phyloP scores from a whole-genome alignment of 2,888 invertebrate genomes.

The Onthophagus sagittarius region DNA sequence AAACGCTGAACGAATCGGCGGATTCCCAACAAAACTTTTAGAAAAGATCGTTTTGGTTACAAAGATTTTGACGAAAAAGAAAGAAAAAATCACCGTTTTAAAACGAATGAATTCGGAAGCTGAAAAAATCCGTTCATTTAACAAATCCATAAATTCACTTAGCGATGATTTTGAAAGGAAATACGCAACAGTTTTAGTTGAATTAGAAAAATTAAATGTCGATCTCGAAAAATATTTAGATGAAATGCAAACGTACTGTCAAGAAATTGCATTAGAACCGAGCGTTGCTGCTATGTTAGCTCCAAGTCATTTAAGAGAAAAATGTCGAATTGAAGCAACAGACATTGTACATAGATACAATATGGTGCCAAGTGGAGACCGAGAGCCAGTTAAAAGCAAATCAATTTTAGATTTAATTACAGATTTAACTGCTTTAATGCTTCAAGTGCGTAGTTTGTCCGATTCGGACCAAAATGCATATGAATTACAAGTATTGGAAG shows the following conservation, averaged over 20 bases:
- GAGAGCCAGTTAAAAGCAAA: conserved; percentile 50
- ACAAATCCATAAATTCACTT: conserved; percentile 56
- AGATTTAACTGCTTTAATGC: conserved; percentile 83
- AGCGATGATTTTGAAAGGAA: conserved; percentile 85
- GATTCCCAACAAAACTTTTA: conserved; percentile 79
- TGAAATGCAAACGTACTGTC: conserved; percentile 78
- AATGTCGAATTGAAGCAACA: conserved; percentile 80
- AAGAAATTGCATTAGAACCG: conserved; percentile 84
- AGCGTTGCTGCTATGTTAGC: conserved; percentile 83
- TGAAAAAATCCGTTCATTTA: conserved; percentile 79
- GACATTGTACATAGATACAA: conserved; percentile 74
- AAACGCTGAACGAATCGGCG: conserved; percentile 61
- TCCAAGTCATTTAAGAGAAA: conserved; percentile 82
- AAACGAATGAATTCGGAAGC: conserved; percentile 88
- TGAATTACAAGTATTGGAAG: conserved; percentile 85
- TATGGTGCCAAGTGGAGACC: conserved; percentile 56
- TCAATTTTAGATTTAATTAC: conserved; percentile 76
- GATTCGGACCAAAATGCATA: conserved; percentile 85
- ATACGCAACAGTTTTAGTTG: conserved; percentile 84
- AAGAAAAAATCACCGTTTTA: conserved; percentile 72
- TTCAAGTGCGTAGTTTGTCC: conserved; percentile 76
- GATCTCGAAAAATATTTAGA: conserved; percentile 83
- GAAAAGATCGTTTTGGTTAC: conserved; percentile 84
- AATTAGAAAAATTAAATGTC: conserved; percentile 86
- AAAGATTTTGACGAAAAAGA: conserved; percentile 80